Evolutionary conservation across 2,113 vertebrate species (phyloP), one percentile per base, ranked within the genome.

Genomic region (Grammomys dolichurus): DNA sequence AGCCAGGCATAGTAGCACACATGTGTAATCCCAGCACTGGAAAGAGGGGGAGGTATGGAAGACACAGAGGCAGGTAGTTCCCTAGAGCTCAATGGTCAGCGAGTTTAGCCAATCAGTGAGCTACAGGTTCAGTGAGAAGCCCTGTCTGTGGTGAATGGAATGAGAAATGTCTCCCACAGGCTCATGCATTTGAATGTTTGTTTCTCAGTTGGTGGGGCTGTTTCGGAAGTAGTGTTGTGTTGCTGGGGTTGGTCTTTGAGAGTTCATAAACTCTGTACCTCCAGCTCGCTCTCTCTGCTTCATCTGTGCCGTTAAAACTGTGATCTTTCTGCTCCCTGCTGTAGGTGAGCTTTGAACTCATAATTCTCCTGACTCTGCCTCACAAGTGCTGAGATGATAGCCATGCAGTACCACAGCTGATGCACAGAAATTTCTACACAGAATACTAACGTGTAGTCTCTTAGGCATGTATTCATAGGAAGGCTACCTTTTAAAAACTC

Each of bases 401-500:
- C 1, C 36, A 56, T 54, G 14, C 14, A 2, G 20, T 7, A 54
- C 67, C 33, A 87, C 12, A 72, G 7, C 48, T 72, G 67, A 72
- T 24, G 3, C 51, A 10, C 54, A 87, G 70, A 77, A 46, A 33
- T 90, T 88, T 78, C 28, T 56, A 10, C 54, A 5, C 10, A 70
- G 24, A 58, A 87, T 87, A 33, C 10, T 65, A 82, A 46, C 7
- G 1, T 58, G 22, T 33, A 2, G 11, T 40, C 24, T 51, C 63
- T 76, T 73, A 89, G n/a, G 48, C 40, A 17, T 81, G 11, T 46
- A 67, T 63, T 85, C 40, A 73, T 40, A 26, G 48, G 36, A 31
- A 77, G 5, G 73, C 87, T 82, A 20, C 58, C 91, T 87, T 85
- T 76, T 89, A 86, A 84, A 93, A 77, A 65, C 22, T 26, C 88